A percentile compares a stretch with the other conserved stretches of the same genome.
These are phyloP conservation scores for Diplodus puntazzo DNA, from an alignment of 2,797 vertebrate genomes.

Conservation along the genomic window DNA sequence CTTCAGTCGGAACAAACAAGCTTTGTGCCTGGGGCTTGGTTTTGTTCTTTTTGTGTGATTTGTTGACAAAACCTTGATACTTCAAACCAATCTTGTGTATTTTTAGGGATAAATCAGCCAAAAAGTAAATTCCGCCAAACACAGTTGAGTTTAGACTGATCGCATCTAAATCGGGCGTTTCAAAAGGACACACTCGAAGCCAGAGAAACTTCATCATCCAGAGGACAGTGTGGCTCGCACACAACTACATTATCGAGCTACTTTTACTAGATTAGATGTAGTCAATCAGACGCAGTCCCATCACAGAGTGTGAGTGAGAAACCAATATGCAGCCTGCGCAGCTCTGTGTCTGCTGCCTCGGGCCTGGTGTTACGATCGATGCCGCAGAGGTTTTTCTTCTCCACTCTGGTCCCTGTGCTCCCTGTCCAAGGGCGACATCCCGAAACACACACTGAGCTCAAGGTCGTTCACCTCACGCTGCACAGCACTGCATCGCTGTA, in stretches of 20 bases:
- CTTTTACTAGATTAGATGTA: slow-evolving; percentile 43
- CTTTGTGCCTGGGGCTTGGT: not conserved
- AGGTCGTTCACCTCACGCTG: slow-evolving; percentile 61
- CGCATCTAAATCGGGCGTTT: not conserved
- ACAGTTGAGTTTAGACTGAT: not conserved
- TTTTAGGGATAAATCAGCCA: not conserved
- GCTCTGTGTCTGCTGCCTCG: slow-evolving; percentile 43
- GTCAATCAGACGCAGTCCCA: slow-evolving; percentile 39
- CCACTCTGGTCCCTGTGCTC: slow-evolving; percentile 28
- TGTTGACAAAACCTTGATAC: not conserved
- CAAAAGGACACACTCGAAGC: not conserved
- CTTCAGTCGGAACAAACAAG: not conserved
- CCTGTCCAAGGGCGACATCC: slow-evolving; percentile 30
- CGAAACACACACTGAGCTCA: slow-evolving; percentile 51
- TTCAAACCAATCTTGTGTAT: not conserved
- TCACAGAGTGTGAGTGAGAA: slow-evolving; percentile 39
- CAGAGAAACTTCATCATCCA: not conserved
- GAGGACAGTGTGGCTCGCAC: not conserved
- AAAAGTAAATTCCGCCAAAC: not conserved
- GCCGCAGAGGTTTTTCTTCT: slow-evolving; percentile 36
- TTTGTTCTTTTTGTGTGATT: not conserved
- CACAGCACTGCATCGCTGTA: slow-evolving; percentile 20
- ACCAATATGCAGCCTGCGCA: slow-evolving; percentile 44
- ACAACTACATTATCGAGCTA: not conserved
- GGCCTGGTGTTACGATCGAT: slow-evolving; percentile 53